phyloP scores from a whole-genome alignment of 2,888 invertebrate species.

The Mythimna impura region DNA sequence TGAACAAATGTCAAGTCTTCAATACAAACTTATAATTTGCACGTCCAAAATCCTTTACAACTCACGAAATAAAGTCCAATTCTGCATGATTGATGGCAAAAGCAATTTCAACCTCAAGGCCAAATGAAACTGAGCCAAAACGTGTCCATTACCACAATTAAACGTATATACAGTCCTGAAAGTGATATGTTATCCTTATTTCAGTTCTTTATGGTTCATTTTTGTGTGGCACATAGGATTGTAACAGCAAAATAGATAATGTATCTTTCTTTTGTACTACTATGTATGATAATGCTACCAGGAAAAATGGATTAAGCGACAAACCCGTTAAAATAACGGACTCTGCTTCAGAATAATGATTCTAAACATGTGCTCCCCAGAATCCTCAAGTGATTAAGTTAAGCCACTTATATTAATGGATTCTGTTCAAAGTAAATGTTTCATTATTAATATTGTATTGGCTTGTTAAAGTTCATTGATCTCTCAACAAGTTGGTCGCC shows the following conservation, averaged over 20 bases:
- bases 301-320: slow-evolving; percentile 58
- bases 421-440: slow-evolving; percentile 30
- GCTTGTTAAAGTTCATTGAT: slow-evolving; percentile 11
- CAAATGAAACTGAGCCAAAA: slow-evolving; percentile 71
- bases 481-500: not conserved
- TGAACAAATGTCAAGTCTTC: slow-evolving; percentile 66
- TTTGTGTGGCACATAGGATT: slow-evolving; percentile 23
- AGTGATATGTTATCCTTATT: slow-evolving; percentile 43
- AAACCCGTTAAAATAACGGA: slow-evolving; percentile 50
- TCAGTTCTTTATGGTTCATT: not conserved
- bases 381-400: slow-evolving; percentile 31
- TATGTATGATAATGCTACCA: slow-evolving; percentile 58
- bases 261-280: slow-evolving; percentile 57
- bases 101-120: slow-evolving; percentile 62
- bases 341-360: slow-evolving; percentile 44
- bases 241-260: slow-evolving; percentile 17
- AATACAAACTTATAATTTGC: slow-evolving; percentile 39
- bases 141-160: slow-evolving; percentile 68
- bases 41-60: slow-evolving; percentile 30
- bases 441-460: slow-evolving; percentile 25
- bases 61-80: slow-evolving; percentile 44
- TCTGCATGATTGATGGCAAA: slow-evolving; percentile 51
- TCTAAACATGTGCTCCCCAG: slow-evolving; percentile 24
- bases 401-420: slow-evolving; percentile 30
- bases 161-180: slow-evolving; percentile 32